These are phyloP conservation scores for Ceyx melanurus DNA, from an alignment of 2,113 vertebrate species.

Conservation along the genomic window DNA sequence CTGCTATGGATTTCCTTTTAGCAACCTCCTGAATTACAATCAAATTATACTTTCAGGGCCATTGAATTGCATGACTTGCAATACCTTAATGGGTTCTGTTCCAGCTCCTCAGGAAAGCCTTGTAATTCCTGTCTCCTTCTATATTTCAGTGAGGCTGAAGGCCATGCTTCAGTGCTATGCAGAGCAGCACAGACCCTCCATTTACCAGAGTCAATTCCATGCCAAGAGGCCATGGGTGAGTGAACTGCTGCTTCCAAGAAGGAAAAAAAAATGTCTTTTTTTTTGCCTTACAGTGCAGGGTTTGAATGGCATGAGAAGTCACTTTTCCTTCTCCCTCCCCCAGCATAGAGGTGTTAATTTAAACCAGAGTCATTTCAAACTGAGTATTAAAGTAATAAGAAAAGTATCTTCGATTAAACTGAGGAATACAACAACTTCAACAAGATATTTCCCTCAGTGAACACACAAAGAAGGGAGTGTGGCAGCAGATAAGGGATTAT, in stretches of 20 bases:
- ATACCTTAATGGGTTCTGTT: slow-evolving; percentile 40
- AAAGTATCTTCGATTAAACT: background rate
- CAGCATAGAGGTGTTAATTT: background rate
- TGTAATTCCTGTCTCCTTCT: background rate
- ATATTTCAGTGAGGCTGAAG: background rate
- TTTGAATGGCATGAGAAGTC: background rate
- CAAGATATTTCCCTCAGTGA: background rate
- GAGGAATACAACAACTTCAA: background rate
- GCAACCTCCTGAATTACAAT: slow-evolving; percentile 57
- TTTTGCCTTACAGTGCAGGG: background rate
- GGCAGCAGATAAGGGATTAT: background rate
- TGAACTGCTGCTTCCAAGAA: background rate
- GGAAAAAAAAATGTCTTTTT: background rate
- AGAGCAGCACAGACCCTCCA: background rate
- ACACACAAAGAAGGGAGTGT: background rate
- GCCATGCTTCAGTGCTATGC: background rate
- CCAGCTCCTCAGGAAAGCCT: background rate
- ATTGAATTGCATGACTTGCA: slow-evolving; percentile 35
- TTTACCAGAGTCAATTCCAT: background rate
- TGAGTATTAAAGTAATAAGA: no score
- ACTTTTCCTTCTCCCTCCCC: background rate
- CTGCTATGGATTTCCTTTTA: slow-evolving; percentile 62
- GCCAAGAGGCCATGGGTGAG: background rate
- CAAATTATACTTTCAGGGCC: slow-evolving; percentile 50
- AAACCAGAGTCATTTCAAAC: no score